Evolutionary conservation across 2,113 vertebrate species (phyloP).

Genomic region (Noctilio leporinus): DNA sequence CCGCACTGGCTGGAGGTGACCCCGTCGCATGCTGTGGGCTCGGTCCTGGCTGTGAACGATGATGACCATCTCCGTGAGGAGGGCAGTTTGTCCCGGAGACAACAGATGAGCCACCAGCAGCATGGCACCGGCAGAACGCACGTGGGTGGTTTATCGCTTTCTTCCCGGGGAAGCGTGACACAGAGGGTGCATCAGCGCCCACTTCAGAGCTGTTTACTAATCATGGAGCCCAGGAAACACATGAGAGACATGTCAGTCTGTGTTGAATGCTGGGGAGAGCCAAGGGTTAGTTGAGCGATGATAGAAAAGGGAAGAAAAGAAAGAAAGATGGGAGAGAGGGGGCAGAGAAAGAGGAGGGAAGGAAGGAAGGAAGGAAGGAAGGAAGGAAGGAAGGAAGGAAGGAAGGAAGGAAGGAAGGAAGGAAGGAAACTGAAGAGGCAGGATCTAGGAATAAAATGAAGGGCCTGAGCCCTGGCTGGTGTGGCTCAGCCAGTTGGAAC

Average conservation of each 20-base stretch:
- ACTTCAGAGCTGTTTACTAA: neutral
- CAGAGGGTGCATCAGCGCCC: rapidly evolving
- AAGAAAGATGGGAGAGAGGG: too few relatives aligned
- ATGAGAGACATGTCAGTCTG: neutral
- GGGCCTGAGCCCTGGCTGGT: too few relatives aligned
- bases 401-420: neutral
- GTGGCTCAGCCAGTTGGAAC: too few relatives aligned
- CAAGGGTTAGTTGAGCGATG: neutral
- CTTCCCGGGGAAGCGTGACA: neutral
- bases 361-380: neutral
- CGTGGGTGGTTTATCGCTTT: too few relatives aligned
- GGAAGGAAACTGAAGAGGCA: neutral
- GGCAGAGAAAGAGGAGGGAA: rapidly evolving
- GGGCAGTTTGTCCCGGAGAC: neutral
- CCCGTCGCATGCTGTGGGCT: rapidly evolving
- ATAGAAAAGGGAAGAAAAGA: neutral
- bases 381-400: too few relatives aligned
- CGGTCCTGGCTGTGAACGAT: neutral
- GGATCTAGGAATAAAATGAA: neutral
- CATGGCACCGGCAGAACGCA: too few relatives aligned
- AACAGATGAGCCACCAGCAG: rapidly evolving
- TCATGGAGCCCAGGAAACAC: neutral
- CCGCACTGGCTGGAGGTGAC: rapidly evolving
- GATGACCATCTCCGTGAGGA: neutral
- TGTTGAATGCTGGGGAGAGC: neutral